phyloP scores from a whole-genome alignment of 2,113 vertebrate genomes.

The Platichthys flesus region DNA sequence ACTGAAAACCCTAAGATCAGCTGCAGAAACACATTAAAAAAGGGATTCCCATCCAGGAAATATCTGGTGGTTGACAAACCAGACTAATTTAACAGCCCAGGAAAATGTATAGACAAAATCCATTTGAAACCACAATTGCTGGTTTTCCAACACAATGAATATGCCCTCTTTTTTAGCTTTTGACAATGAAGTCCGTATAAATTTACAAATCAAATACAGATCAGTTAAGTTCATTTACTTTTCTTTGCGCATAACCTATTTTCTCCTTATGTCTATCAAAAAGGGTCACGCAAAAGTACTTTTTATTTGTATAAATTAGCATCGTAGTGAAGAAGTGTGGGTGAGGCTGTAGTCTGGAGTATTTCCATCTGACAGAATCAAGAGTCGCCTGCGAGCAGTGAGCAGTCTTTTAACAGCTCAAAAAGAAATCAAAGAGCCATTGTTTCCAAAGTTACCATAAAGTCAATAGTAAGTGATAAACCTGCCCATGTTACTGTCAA shows the following conservation, averaged over 20 bases:
- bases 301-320: too few relatives aligned
- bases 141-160: constrained; percentile 64
- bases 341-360: too few relatives aligned
- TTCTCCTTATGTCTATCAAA: background rate
- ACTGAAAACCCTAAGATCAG: constrained; percentile 59
- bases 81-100: constrained; percentile 56
- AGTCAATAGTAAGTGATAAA: too few relatives aligned
- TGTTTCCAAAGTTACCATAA: too few relatives aligned
- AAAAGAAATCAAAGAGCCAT: too few relatives aligned
- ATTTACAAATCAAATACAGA: constrained; percentile 35
- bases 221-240: constrained; percentile 23
- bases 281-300: background rate
- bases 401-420: too few relatives aligned
- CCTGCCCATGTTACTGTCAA: too few relatives aligned
- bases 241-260: background rate
- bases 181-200: constrained; percentile 26
- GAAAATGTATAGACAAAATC: constrained; percentile 59
- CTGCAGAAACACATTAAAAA: constrained; percentile 8
- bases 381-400: too few relatives aligned
- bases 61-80: constrained; percentile 52
- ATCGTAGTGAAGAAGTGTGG: too few relatives aligned
- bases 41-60: constrained; percentile 50
- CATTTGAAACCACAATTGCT: constrained; percentile 62
- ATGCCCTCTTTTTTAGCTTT: constrained; percentile 54
- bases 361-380: background rate